phyloP scores from a whole-genome alignment of 2,113 vertebrate species.

The Hyaena hyaena region DNA sequence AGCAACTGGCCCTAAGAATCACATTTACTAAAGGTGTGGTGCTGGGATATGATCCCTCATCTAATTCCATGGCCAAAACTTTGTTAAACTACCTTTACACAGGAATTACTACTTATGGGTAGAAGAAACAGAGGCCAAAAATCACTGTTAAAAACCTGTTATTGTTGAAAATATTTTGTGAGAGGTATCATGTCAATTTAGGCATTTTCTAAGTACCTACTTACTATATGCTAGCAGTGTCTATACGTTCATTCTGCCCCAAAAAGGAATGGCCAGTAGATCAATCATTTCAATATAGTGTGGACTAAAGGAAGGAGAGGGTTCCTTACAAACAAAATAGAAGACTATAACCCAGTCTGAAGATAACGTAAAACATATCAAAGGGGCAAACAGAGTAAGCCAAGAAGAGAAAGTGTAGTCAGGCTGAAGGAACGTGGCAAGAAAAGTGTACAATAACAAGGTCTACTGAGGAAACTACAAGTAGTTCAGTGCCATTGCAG shows the following conservation, averaged over 20 bases:
- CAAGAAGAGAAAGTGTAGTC: not conserved
- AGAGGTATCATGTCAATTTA: not conserved
- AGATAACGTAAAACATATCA: not conserved
- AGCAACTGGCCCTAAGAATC: not conserved
- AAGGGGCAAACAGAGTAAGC: not conserved
- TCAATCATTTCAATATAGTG: not conserved
- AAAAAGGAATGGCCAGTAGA: not conserved
- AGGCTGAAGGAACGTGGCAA: not conserved
- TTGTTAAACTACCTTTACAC: not conserved
- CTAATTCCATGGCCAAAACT: not conserved
- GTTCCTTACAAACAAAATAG: not conserved
- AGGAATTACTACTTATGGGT: not conserved
- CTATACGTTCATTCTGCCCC: not conserved
- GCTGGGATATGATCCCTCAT: not conserved
- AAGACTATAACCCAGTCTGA: not conserved
- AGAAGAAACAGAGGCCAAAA: slow-evolving; percentile 1
- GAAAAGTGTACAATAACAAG: not conserved
- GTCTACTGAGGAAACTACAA: not conserved
- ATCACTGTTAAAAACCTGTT: not conserved
- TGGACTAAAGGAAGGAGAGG: not conserved
- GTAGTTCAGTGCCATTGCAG: not conserved
- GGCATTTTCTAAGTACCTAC: slow-evolving; percentile 3
- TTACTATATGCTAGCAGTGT: not conserved
- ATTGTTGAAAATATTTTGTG: not conserved
- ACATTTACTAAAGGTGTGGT: not conserved